phyloP scores from a whole-genome alignment of 2,113 vertebrate species.

The Corythornis vintsioides region DNA sequence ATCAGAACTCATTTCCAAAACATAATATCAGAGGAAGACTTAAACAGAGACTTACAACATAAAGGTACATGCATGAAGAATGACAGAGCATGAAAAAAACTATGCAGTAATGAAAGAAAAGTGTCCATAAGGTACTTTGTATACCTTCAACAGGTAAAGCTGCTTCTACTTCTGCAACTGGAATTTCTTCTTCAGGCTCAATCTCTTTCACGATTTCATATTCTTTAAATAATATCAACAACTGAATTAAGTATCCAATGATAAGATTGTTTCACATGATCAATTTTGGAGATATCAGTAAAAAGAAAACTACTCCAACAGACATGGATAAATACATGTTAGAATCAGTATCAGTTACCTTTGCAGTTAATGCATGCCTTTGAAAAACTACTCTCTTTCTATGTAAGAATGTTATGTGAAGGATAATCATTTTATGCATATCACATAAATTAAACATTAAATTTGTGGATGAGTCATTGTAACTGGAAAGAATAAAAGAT shows the following conservation, averaged over 20 bases:
- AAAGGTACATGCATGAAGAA: neutral
- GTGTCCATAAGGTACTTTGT: neutral
- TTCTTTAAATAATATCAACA: constrained; percentile 81
- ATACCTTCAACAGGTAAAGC: constrained; percentile 72
- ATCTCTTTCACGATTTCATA: constrained; percentile 65
- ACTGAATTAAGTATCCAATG: constrained; percentile 29
- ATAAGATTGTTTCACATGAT: constrained; percentile 20
- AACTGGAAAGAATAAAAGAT: neutral
- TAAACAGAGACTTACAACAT: neutral
- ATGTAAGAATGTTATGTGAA: neutral
- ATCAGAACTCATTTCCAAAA: neutral
- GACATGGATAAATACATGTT: neutral
- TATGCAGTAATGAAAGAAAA: neutral
- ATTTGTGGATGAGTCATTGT: neutral
- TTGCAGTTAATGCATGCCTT: neutral
- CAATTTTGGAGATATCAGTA: neutral
- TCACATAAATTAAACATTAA: neutral
- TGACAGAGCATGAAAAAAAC: neutral
- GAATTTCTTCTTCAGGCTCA: constrained; percentile 60
- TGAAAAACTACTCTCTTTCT: neutral
- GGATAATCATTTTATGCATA: neutral
- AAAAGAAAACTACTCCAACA: neutral
- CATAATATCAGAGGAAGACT: neutral
- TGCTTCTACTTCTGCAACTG: constrained; percentile 68
- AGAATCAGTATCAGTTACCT: neutral